phyloP scores from a whole-genome alignment of 2,888 invertebrate species.

The Sericinus montela region DNA sequence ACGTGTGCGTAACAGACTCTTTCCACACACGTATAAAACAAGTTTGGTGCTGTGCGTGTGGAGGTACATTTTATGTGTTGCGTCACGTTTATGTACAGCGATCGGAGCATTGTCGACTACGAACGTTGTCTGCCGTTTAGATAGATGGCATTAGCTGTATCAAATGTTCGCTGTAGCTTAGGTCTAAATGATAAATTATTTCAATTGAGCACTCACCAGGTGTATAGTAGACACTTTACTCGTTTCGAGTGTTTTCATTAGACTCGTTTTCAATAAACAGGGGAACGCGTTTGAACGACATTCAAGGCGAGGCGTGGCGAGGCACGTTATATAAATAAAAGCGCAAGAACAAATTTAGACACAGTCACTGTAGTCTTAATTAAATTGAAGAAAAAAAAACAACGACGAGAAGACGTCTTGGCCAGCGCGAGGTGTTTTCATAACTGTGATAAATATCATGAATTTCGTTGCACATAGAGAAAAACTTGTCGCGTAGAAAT shows the following conservation, averaged over 20 bases:
- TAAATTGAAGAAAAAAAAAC: constrained; percentile 44
- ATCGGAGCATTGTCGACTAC: constrained; percentile 40
- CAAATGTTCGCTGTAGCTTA: constrained; percentile 26
- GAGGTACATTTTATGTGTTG: constrained; percentile 54
- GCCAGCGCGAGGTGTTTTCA: constrained; percentile 69
- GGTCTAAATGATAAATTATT: constrained; percentile 18
- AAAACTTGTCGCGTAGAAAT: constrained; percentile 72
- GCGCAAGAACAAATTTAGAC: constrained; percentile 52
- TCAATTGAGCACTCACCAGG: constrained; percentile 48
- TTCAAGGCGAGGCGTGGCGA: constrained; percentile 39
- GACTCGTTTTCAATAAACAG: constrained; percentile 46
- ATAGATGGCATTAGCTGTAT: constrained; percentile 70
- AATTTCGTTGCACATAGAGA: constrained; percentile 61
- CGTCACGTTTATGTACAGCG: constrained; percentile 52
- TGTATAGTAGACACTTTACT: constrained; percentile 32
- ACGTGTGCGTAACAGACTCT: constrained; percentile 56
- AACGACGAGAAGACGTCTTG: constrained; percentile 62
- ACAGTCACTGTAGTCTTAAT: constrained; percentile 62
- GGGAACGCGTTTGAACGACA: constrained; percentile 53
- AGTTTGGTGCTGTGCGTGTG: constrained; percentile 61
- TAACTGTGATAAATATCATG: constrained; percentile 72
- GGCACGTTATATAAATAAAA: constrained; percentile 40
- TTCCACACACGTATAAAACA: constrained; percentile 58
- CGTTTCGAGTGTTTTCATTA: constrained; percentile 33
- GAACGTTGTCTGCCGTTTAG: constrained; percentile 58